Evolutionary conservation across 2,888 invertebrate genomes (phyloP), one percentile per base, ranked within the genome.

Genomic region (Caenorhabditis parvicauda): DNA sequence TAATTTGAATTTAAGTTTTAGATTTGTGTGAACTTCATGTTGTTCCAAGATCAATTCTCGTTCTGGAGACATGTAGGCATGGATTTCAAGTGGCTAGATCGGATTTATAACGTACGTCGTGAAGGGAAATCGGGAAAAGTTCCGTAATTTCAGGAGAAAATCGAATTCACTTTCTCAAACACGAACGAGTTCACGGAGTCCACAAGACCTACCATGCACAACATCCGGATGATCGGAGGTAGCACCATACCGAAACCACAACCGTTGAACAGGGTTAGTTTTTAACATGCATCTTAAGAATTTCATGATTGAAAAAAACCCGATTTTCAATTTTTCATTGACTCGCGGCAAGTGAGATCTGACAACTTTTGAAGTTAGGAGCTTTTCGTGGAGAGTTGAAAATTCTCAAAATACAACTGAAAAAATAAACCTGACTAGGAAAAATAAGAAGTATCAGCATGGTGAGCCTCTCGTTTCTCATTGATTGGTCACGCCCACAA

Each of bases 181-280:
- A 52, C 55, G 19, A 63, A 63, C 46, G 63, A 63, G 32, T 59
- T 63, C 25, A 63, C 63, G 9, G 63, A 63, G 42, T 46, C 63
- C 14, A 42, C 55, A 2, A 43, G 63, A 3, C 56, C 63, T 12
- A 47, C 58, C 12, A n/a, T 53, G 0, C 47, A 41, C 19, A 48
- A 28, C 19, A 35, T 63, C 14, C 54, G 53, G 48, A 49, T 55
- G 17, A 53, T 63, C 24, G 63, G 63, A 14, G 59, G 59, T 25
- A 50, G 46, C 22, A 59, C 51, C 19, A 59, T 43, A n/a, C 19
- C 17, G 12, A 17, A 48, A 12, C 55, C 56, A 4, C 27, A 55
- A 38, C 17, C 28, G 5, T 24, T 63, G 7, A 19, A 41, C 21
- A 7, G 29, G 9, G 5, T 35, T 44, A 6, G 7, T 32, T 38